Percentiles rank a stretch among this genome's conserved stretches.
Evolutionary conservation across 2,888 invertebrate genomes (phyloP).

Genomic region (Drosophila subquinaria): DNA sequence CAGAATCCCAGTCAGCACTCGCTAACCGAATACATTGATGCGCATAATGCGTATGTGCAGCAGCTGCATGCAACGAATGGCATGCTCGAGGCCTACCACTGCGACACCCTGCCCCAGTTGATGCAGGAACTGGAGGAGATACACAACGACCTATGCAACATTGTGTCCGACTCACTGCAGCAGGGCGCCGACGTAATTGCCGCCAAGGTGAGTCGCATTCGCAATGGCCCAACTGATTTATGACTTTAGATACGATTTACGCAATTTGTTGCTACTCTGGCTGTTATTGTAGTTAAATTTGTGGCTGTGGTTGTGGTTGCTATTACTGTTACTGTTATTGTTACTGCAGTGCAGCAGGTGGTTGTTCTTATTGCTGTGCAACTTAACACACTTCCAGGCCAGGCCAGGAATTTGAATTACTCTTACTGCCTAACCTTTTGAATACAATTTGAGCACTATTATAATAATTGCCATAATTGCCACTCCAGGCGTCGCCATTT

Average conservation of each 20-base stretch:
- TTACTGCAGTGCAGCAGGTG: slow-evolving; percentile 37
- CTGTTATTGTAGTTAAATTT: not conserved
- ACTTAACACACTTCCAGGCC: slow-evolving; percentile 24
- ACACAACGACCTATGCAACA: slow-evolving; percentile 94
- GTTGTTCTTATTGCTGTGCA: slow-evolving; percentile 23
- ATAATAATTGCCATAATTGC: slow-evolving; percentile 70
- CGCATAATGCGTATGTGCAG: slow-evolving; percentile 97
- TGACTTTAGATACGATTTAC: slow-evolving; percentile 39
- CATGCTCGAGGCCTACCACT: slow-evolving; percentile 95
- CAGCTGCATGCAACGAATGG: slow-evolving; percentile 97
- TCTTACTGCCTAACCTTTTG: slow-evolving; percentile 37
- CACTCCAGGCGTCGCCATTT: slow-evolving; percentile 54
- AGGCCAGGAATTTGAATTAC: slow-evolving; percentile 28
- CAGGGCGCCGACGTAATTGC: slow-evolving; percentile 94
- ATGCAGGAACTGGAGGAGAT: slow-evolving; percentile 97
- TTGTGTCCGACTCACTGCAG: slow-evolving; percentile 94
- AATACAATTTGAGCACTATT: slow-evolving; percentile 60
- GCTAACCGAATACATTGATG: slow-evolving; percentile 93
- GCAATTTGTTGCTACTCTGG: slow-evolving; percentile 57
- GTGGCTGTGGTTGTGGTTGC: not conserved
- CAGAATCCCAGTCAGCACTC: slow-evolving; percentile 90
- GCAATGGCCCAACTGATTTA: slow-evolving; percentile 59
- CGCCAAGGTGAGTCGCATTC: slow-evolving; percentile 89
- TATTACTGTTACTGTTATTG: not conserved
- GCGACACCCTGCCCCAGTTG: slow-evolving; percentile 93